These are phyloP conservation scores for Ictalurus furcatus DNA, from an alignment of 2,113 vertebrate genomes.

Conservation along the genomic window DNA sequence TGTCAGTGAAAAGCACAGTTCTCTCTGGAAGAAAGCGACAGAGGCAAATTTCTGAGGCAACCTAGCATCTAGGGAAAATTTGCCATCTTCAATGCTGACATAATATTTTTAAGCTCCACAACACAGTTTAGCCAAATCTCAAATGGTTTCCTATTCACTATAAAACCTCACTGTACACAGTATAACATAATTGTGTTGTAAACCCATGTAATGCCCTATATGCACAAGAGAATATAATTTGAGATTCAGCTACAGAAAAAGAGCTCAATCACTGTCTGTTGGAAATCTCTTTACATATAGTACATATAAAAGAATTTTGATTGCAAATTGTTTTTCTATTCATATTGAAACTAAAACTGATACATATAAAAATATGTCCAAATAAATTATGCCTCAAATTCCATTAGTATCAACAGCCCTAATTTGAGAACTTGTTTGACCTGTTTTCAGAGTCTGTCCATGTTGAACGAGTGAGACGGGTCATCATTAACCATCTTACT, in stretches of 20 bases:
- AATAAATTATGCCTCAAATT: background rate
- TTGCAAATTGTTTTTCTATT: background rate
- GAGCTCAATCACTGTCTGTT: background rate
- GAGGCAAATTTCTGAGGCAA: background rate
- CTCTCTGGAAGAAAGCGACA: conserved; percentile 55
- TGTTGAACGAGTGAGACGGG: conserved; percentile 51
- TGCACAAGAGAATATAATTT: background rate
- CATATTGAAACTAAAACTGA: background rate
- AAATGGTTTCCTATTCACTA: background rate
- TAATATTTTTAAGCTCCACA: background rate
- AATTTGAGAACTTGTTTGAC: background rate
- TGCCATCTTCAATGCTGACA: background rate
- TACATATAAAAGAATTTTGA: background rate
- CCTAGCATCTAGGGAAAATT: background rate
- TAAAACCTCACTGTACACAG: background rate
- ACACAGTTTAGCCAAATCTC: background rate
- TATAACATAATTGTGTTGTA: background rate
- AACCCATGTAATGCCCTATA: background rate
- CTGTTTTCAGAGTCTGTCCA: background rate
- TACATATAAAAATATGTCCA: background rate
- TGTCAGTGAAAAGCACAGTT: conserved; percentile 63
- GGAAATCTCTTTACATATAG: background rate
- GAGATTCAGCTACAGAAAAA: background rate
- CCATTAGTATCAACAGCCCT: background rate
- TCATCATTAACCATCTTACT: conserved; percentile 53